Evolutionary conservation across 2,113 vertebrate genomes (phyloP), one percentile per base, ranked within the genome.

Genomic region (human): DNA sequence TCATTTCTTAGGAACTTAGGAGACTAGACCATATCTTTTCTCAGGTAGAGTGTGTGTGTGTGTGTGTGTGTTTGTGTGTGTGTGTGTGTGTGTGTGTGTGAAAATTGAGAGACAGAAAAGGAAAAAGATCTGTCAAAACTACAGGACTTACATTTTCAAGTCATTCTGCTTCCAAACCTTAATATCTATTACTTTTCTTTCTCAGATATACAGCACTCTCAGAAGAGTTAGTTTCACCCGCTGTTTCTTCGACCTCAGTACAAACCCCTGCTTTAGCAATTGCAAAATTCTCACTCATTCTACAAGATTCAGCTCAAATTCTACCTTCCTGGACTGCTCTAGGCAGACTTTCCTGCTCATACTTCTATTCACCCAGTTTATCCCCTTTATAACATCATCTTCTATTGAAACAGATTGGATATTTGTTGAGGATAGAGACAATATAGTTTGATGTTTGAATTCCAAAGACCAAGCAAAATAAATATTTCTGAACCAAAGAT

Each of bases 1-100:
- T 89, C 93, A 96, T 93, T 97, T 96, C 87, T 80, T 73, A 94
- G 76, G 78, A 93, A 97, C 90, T 95, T 90, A 76, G 48, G 32
- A 96, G 17, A 81, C 22, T 52, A 20, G 43, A 91, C 59, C 1
- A 76, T 80, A 59, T 25, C 50, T 94, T 93, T 79, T 95, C 68
- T 79, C 57, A 73, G 66, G 48, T 25, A 50, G 57, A 16, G 2
- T 66, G 3, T 23, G 40, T n/a, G 35, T 68, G 82, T 43, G 13
- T 64, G 22, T 82, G 43, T 88, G 30, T 72, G 40, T 45, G 40
- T 72, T 35, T 64, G 68, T 38, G 61, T 66, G 70, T 20, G 40
- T 64, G n/a, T 16, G 35, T 30, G 38, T 23, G 18, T 43, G 45
- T 45, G 45, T 45, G 1, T 45, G 45, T 45, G 45, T 9, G 43